A percentile compares a stretch with the other conserved stretches of the same genome.
Evolutionary conservation across 2,888 invertebrate genomes (phyloP).

Genomic region (Molorchus minor): DNA sequence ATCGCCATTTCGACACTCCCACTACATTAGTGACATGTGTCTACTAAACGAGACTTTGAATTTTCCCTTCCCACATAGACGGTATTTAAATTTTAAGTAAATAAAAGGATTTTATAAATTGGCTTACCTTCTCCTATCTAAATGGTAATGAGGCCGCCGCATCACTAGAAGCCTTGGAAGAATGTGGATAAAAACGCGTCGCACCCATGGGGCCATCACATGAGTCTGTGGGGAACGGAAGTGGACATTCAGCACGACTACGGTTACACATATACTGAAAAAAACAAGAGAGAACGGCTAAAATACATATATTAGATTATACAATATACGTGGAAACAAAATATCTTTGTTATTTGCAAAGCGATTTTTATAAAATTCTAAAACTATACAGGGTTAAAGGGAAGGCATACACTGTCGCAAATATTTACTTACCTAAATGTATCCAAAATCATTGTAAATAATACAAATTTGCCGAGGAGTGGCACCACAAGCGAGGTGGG

Average conservation of each 20-base stretch:
- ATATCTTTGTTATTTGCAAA: too few relatives aligned
- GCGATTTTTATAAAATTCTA: too few relatives aligned
- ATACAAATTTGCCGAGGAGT: conserved; percentile 91
- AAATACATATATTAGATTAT: too few relatives aligned
- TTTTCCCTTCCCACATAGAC: too few relatives aligned
- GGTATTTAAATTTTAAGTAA: too few relatives aligned
- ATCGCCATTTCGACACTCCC: too few relatives aligned
- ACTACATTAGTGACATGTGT: too few relatives aligned
- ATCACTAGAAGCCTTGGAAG: conserved; percentile 93
- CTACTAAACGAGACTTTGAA: too few relatives aligned
- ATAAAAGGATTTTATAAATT: conserved; percentile 15
- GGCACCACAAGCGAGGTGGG: conserved; percentile 94
- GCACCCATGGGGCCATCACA: conserved; percentile 97
- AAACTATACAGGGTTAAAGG: neutral
- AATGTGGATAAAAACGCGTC: conserved; percentile 94
- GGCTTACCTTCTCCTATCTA: conserved; percentile 68
- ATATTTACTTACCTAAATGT: conserved; percentile 79
- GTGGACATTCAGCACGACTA: conserved; percentile 96
- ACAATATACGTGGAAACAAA: too few relatives aligned
- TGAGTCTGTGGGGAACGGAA: conserved; percentile 98
- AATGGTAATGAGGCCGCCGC: conserved; percentile 80
- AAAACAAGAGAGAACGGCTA: conserved; percentile 7
- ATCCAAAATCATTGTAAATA: conserved; percentile 96
- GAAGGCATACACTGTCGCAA: conserved; percentile 5
- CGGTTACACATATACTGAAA: conserved; percentile 65